Base-by-base conservation (phyloP, 2,888 invertebrate genomes). In the Malthinus flaveolus region DNA sequence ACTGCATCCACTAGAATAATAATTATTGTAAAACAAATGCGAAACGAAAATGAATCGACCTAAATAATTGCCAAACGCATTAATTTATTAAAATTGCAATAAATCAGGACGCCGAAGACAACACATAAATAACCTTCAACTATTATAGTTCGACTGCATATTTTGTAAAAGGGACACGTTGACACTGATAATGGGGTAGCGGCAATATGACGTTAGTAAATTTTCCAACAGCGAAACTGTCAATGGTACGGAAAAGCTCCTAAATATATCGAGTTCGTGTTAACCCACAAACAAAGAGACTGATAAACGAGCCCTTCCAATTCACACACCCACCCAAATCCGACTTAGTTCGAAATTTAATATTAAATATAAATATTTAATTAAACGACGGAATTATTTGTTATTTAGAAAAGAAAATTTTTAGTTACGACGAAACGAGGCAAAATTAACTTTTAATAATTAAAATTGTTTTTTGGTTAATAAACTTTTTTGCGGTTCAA, bases 261-360 rank as follows among this genome's bases (percentile, higher is more conserved):
- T 57, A 57, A n/a, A 57, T 52, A 48, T 57, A 51, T 57, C 52
- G 50, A 23, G 48, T 48, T 15, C 48, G 48, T 47, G 57, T 57
- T 57, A 52, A 44, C 48, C 49, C 48, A 34, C 57, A 57, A 57
- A 57, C 57, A 57, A 57, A 57, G 57, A 48, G 52, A 35, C 52
- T 51, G 57, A 57, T 57, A 57, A 57, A 57, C 57, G 57, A 57
- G 57, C 52, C 57, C 34, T 52, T 50, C 34, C 34, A 42, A n/a
- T 57, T 48, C 52, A 51, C 48, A 39, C 47, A 39, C 39, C 46
- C 47, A 39, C 39, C 46, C 44, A 48, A 57, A 57, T 46, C 57
- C 47, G 46, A 51, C 51, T 47, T 34, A 39, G 52, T 57, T 52
- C 42, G 35, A 32, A 56, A 47, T 56, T 56, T 56, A 45, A 50